Percentiles rank a stretch among this genome's conserved stretches.
Evolutionary conservation across 2,113 vertebrate species (phyloP).

Genomic region (Pimephales promelas): DNA sequence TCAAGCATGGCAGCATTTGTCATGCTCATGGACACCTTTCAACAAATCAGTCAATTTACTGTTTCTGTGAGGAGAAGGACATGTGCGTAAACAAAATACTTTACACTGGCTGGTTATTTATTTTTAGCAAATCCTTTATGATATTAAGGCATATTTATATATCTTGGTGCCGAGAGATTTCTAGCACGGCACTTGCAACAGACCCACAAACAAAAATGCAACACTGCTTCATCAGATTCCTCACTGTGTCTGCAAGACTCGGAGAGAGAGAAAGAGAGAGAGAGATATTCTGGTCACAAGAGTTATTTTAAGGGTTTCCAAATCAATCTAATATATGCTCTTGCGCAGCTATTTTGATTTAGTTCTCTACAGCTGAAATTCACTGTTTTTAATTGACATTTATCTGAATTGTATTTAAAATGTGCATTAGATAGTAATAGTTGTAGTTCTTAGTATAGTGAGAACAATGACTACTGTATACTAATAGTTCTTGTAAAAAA

Average conservation of each 20-base stretch:
- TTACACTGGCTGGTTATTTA: background rate
- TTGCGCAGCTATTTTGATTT: conserved; percentile 12
- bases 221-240: conserved; percentile 76
- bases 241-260: conserved; percentile 66
- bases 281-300: conserved; percentile 35
- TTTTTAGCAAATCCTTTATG: background rate
- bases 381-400: background rate
- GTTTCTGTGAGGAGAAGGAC: background rate
- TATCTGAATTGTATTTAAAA: background rate
- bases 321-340: conserved; percentile 10
- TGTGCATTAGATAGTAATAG: background rate
- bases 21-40: background rate
- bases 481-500: background rate
- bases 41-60: background rate
- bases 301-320: conserved; percentile 33
- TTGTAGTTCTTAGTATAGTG: too few species aligned
- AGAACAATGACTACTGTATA: too few species aligned
- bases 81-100: background rate
- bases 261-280: conserved; percentile 44
- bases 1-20: background rate
- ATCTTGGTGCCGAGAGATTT: conserved; percentile 53
- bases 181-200: conserved; percentile 63
- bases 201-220: conserved; percentile 72
- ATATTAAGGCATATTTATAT: background rate
- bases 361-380: background rate